Conservation (phyloP, 2,888 invertebrate species). For the Didymodactylos carnosus region DNA sequence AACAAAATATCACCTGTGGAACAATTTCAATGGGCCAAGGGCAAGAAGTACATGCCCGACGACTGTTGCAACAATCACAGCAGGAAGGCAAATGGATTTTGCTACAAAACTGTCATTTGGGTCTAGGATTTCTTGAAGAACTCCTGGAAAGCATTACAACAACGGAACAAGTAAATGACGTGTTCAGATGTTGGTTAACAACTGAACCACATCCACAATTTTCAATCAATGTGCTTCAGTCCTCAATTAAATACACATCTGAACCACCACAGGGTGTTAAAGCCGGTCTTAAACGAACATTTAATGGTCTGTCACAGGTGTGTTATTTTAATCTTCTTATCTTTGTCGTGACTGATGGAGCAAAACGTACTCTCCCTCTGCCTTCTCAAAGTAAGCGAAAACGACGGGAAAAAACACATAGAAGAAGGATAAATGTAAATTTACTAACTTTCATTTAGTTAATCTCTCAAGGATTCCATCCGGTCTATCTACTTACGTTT, state of each 20-base stretch:
- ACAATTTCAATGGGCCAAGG: constrained; percentile 95
- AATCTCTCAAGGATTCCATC: too few species aligned
- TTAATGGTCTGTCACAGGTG: constrained; percentile 58
- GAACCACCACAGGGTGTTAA: constrained; percentile 87
- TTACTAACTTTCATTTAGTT: too few species aligned
- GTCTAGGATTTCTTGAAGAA: constrained; percentile 75
- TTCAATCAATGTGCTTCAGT: constrained; percentile 64
- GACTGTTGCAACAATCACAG: constrained; percentile 60
- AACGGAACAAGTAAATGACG: constrained; percentile 55
- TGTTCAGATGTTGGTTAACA: constrained; percentile 75
- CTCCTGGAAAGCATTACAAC: constrained; percentile 56
- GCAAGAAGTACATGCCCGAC: constrained; percentile 65
- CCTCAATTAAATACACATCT: constrained; percentile 88
- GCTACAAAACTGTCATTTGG: constrained; percentile 84
- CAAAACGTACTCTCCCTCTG: too few species aligned
- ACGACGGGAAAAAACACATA: too few species aligned
- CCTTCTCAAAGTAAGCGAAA: too few species aligned
- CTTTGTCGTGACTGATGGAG: not conserved
- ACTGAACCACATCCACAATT: constrained; percentile 80
- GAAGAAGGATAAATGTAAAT: too few species aligned
- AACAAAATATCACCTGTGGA: constrained; percentile 50
- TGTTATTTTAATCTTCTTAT: not conserved
- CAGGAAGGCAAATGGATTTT: constrained; percentile 68
- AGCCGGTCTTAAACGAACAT: constrained; percentile 46
- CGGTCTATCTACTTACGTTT: too few species aligned